phyloP scores from a whole-genome alignment of 2,888 invertebrate species.

The Sarcophaga caerulescens region DNA sequence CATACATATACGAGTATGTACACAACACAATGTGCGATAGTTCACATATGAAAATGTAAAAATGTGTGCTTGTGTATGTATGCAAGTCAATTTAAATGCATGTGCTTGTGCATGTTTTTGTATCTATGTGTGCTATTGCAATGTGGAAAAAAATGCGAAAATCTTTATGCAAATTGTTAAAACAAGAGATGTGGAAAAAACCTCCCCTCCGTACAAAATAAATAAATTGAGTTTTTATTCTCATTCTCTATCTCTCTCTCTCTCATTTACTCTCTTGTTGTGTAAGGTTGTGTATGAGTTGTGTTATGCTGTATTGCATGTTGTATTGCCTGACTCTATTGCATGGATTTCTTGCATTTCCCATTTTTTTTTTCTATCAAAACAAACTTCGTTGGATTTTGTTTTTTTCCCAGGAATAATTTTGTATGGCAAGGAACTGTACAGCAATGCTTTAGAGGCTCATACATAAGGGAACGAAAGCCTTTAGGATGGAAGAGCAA shows the following conservation, averaged over 20 bases:
- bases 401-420: background rate
- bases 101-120: background rate
- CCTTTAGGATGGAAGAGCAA: background rate
- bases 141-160: slow-evolving; percentile 50
- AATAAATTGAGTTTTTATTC: slow-evolving; percentile 46
- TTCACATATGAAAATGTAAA: background rate
- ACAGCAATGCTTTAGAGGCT: background rate
- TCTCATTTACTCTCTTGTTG: background rate
- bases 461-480: background rate
- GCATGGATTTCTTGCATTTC: background rate
- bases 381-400: slow-evolving; percentile 18
- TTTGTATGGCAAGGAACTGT: background rate
- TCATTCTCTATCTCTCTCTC: background rate
- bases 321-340: slow-evolving; percentile 20
- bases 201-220: slow-evolving; percentile 38
- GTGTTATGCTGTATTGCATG: slow-evolving; percentile 26
- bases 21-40: background rate
- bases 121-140: background rate
- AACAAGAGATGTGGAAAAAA: slow-evolving; percentile 55
- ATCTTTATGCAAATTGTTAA: slow-evolving; percentile 65
- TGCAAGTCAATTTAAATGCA: slow-evolving; percentile 41
- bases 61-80: background rate
- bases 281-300: background rate
- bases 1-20: too few relatives aligned
- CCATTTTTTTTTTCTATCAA: background rate